Base-by-base conservation (phyloP, 2,888 invertebrate genomes). In the Embidobia sp. region DNA sequence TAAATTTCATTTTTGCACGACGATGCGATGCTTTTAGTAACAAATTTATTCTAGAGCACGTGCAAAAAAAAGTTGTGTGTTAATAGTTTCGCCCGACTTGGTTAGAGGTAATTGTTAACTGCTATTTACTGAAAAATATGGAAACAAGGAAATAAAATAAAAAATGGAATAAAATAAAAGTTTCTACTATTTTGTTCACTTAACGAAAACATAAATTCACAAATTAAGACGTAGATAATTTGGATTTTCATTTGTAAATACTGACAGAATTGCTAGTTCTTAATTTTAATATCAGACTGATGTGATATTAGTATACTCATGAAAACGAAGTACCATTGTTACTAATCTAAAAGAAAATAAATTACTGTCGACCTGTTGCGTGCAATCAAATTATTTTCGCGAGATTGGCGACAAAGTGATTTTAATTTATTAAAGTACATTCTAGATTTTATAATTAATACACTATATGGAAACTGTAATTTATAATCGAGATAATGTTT, bases 371-470 rank as follows among this genome's bases (percentile, higher is more conserved):
- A 57, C 19, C 0, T 31, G 29, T 55, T 40, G 55, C 55, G 55
- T 57, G 57, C 42, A 42, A 42, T 57, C 29, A 57, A 57, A 57
- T 57, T 57, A 57, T 15, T 57, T 57, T 31, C 4, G 27, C 40
- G 7, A 27, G 29, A 55, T 55, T 40, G 55, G 55, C 55, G 27
- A 55, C 29, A 40, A 40, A 16, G 4, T 1, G 16, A 35, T 29
- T 40, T 27, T 19, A 55, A 55, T 37, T 37, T 31, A 33, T 33
- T 13, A 22, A 29, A 16, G 22, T 29, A 33, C 19, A 44, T 29
- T 22, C 44, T 22, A 59, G 10, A n/a, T n/a, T 31, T 44, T 44
- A 1, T 10, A 33, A 33, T 22, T 59, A 31, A 55, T 27, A 15
- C 22, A 35, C 31, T 6, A 18, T 31, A 31, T 31, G 15, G 10